Evolutionary conservation across 2,113 vertebrate genomes (phyloP), one percentile per base, ranked within the genome.

Genomic region (Ctenomys sociabilis): DNA sequence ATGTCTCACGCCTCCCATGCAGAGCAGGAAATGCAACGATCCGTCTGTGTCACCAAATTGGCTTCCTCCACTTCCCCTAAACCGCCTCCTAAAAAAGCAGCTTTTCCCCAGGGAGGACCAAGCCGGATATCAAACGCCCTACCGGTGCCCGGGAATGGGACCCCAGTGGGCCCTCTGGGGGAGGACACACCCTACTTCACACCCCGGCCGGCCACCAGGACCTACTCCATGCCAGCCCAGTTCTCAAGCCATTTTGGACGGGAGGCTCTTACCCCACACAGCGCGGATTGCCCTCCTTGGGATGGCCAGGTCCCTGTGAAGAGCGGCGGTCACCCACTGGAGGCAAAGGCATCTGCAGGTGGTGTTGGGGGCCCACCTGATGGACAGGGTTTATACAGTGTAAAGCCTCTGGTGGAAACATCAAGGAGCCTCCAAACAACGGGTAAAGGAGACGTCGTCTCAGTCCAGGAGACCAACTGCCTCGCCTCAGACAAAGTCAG

Each of bases 1-100:
- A 22, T 16, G 0, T 57, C 94, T 3, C 73, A n/a, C 0, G 63
- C 90, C 13, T 13, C 94, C 92, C 98, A 94, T 3, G 98, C 88
- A 24, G 97, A 98, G 13, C 98, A 94, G 3, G 98, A 99, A 88
- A 98, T 97, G 54, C 99, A 98, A 57, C 98, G 98, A 11, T 98
- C 98, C 32, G 99, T 99, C 85, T 99, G 99, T 59, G 97, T 99
- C 82, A 99, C 99, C 32, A 98, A 97, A 30, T 97, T 99, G 75
- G 99, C 99, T 2, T 97, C 99, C 0, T 97, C 98, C 3, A 96
- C 97, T 35, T 96, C 98, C 92, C 98, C 94, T 0, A 91, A 96
- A 30, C 94, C 95, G 0, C 92, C 96, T n/a, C 37, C 95, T 66
- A 97, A 93, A 73, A 98, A 96, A 72, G 59, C 87, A 3, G 97